phyloP scores from a whole-genome alignment of 2,797 vertebrate genomes.

The Sphenopsis melanotis region DNA sequence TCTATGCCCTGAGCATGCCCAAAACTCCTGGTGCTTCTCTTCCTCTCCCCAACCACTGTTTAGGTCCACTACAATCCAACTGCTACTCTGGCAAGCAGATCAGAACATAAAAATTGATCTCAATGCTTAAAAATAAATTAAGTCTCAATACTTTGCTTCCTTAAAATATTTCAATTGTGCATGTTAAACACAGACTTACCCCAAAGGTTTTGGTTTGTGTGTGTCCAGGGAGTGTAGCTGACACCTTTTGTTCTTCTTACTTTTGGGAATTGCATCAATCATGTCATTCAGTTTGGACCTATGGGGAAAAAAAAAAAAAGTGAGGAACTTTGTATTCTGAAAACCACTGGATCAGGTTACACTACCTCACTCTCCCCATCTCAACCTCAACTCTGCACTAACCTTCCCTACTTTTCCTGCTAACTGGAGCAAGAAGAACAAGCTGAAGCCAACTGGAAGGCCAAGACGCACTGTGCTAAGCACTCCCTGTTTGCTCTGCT shows the following conservation, averaged over 20 bases:
- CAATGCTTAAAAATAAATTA: neutral
- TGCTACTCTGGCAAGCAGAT: neutral
- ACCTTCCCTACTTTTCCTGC: neutral
- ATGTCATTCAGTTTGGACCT: constrained; percentile 95
- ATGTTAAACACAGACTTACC: constrained; percentile 78
- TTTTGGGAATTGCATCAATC: constrained; percentile 98
- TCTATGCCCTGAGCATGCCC: neutral
- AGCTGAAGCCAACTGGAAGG: constrained; percentile 22
- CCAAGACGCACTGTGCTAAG: neutral
- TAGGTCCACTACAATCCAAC: neutral
- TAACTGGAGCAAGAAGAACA: constrained; percentile 3
- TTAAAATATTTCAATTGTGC: neutral
- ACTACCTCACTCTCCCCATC: neutral
- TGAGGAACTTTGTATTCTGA: neutral
- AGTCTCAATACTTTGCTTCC: neutral
- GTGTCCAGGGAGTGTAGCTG: constrained; percentile 97
- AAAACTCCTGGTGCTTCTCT: neutral
- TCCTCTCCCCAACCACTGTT: neutral
- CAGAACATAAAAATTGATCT: neutral
- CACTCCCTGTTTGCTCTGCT: neutral
- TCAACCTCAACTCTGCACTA: neutral
- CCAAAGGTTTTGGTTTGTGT: constrained; percentile 95
- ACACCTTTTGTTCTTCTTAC: constrained; percentile 98
- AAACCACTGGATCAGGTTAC: neutral
- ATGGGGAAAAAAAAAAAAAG: neutral